Evolutionary conservation across 1,140 invertebrate genomes (phyloP), one percentile per base, ranked within the genome.

Genomic region (Zaprionus africanus): DNA sequence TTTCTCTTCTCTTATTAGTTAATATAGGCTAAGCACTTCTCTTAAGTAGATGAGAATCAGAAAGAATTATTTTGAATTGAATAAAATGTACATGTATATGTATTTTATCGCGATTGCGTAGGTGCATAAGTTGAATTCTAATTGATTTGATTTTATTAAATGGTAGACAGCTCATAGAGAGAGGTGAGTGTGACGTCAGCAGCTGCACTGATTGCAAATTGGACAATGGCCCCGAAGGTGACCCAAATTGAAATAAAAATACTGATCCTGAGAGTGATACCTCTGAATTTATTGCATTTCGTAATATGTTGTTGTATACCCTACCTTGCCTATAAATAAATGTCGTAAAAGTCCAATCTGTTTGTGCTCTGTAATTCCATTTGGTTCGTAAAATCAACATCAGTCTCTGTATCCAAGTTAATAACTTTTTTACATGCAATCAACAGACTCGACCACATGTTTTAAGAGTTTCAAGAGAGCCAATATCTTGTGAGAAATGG

Each of bases 211-310:
- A 64, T 54, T 56, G 53, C 7, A 28, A 74, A 69, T 74, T 68
- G 49, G 54, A 62, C 64, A 46, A 49, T 68, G 71, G 38, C 58
- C 67, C 54, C 73, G 43, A 76, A 76, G 73, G 73, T 76, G 73
- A 65, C 60, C 71, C 68, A 76, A 71, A 76, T 76, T 76, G 60
- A 76, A 71, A 76, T 71, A 51, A 46, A 76, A 71, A 71, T 46
- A 71, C 71, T 71, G 61, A 43, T 46, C 68, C 67, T 34, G 31
- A 34, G 9, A 57, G 49, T 60, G 46, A 70, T 66, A 75, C 26
- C 63, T 70, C 56, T 61, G 54, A 56, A 71, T 70, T 61, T 73
- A 80, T 77, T 74, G 77, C 68, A 68, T 76, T 77, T 83, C 54
- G 76, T 65, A 80, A 64, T 66, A 60, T 22, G 17, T 13, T 24